phyloP scores from a whole-genome alignment of 53 echinoderm and acorn worm species.

The Apostichopus leukothele region DNA sequence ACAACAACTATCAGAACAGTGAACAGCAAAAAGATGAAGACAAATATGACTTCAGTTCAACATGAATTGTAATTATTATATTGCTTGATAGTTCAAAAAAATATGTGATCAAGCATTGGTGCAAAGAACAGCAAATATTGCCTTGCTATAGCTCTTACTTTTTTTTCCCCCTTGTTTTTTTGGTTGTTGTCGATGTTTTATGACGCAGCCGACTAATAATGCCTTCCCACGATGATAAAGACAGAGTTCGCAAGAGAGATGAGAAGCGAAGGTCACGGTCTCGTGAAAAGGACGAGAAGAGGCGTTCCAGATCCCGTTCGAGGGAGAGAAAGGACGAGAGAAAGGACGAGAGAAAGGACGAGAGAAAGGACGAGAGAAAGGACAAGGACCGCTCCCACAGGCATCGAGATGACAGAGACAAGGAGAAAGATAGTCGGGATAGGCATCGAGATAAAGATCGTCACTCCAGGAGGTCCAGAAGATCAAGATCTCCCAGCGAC shows the following conservation, averaged over 20 bases:
- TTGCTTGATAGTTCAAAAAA: too few species aligned
- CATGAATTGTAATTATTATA: too few species aligned
- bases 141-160: too few species aligned
- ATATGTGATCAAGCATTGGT: too few species aligned
- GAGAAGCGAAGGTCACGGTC: conserved; percentile 11
- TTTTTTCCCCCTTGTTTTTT: too few species aligned
- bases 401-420: conserved; percentile 63
- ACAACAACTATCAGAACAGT: too few species aligned
- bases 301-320: conserved; percentile 7
- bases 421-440: conserved; percentile 45
- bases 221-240: conserved; percentile 39
- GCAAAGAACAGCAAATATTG: too few species aligned
- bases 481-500: conserved; percentile 59
- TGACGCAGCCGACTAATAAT: not conserved
- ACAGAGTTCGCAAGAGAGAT: conserved; percentile 30
- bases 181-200: too few species aligned
- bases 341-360: conserved; percentile 49
- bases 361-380: conserved; percentile 34
- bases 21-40: too few species aligned
- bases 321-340: conserved; percentile 37
- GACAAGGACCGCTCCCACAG: conserved; percentile 55
- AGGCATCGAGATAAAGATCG: conserved; percentile 59
- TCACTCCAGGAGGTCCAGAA: conserved; percentile 57
- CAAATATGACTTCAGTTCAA: too few species aligned
- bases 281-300: conserved; percentile 17